Evolutionary conservation across 2,888 invertebrate genomes (phyloP).

Genomic region (Agrypnus murinus): DNA sequence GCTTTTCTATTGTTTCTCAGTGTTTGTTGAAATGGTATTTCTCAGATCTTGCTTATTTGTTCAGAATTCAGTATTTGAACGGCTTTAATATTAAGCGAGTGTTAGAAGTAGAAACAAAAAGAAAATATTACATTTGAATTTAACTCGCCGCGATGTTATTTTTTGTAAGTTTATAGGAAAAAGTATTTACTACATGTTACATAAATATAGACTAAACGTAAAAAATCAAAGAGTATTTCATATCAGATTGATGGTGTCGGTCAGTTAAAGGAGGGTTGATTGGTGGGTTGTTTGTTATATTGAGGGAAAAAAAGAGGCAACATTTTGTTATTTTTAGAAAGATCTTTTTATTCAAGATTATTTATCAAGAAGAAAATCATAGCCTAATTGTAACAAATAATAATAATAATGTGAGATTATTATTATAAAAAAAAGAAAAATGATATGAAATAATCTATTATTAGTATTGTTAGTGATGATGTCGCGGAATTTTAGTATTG

Average conservation of each 20-base stretch:
- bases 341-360: slow-evolving; percentile 1
- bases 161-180: slow-evolving; percentile 69
- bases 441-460: slow-evolving; percentile 56
- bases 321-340: slow-evolving; percentile 21
- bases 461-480: slow-evolving; percentile 67
- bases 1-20: not conserved
- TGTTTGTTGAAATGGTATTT: not conserved
- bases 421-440: slow-evolving; percentile 18
- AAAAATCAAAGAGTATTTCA: slow-evolving; percentile 52
- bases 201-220: slow-evolving; percentile 50
- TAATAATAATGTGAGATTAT: not conserved
- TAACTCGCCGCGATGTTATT: slow-evolving; percentile 66
- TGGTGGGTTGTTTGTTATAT: not conserved
- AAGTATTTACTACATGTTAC: slow-evolving; percentile 62
- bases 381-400: not conserved
- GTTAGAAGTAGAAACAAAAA: slow-evolving; percentile 53
- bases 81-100: slow-evolving; percentile 67
- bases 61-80: slow-evolving; percentile 68
- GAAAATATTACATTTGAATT: slow-evolving; percentile 35
- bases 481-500: slow-evolving; percentile 63
- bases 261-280: too few relatives aligned
- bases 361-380: not conserved
- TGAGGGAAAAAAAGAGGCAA: not conserved
- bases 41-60: slow-evolving; percentile 48
- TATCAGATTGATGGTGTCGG: slow-evolving; percentile 39